Conservation (phyloP, 2,888 invertebrate species). For the Candidula unifasciata region DNA sequence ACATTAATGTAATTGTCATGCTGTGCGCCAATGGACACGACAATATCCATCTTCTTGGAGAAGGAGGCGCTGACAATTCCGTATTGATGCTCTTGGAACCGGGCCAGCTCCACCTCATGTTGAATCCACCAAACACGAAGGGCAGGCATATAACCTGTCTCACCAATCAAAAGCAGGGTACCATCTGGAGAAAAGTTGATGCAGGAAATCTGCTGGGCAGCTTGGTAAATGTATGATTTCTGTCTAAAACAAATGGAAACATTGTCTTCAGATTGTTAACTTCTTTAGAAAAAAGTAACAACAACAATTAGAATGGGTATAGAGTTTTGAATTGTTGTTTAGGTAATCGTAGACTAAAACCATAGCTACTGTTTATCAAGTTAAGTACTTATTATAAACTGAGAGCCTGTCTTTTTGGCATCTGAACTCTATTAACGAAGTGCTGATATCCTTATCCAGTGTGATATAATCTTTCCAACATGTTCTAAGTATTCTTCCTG, state of each 20-base stretch:
- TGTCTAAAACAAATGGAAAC: conserved; percentile 18
- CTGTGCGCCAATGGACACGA: conserved; percentile 40
- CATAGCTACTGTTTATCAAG: no score
- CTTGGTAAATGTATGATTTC: conserved; percentile 36
- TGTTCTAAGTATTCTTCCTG: no score
- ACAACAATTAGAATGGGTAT: background rate
- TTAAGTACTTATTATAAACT: no score
- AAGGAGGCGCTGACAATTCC: conserved; percentile 41
- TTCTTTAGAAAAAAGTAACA: background rate
- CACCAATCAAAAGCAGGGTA: conserved; percentile 41
- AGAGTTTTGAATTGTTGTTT: no score
- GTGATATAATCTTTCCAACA: no score
- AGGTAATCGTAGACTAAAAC: no score
- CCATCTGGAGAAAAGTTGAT: conserved; percentile 49
- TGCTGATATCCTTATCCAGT: no score
- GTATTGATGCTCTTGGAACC: conserved; percentile 38
- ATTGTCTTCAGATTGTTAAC: background rate
- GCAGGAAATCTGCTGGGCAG: conserved; percentile 39
- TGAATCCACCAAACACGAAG: conserved; percentile 40
- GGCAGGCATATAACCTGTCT: conserved; percentile 39
- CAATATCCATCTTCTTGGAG: conserved; percentile 36
- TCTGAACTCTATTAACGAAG: no score
- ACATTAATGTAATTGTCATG: conserved; percentile 43
- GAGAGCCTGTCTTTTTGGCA: no score
- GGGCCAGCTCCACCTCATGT: conserved; percentile 34